These are phyloP conservation scores for Coreius guichenoti DNA, from an alignment of 2,797 vertebrate species.

Conservation along the genomic window DNA sequence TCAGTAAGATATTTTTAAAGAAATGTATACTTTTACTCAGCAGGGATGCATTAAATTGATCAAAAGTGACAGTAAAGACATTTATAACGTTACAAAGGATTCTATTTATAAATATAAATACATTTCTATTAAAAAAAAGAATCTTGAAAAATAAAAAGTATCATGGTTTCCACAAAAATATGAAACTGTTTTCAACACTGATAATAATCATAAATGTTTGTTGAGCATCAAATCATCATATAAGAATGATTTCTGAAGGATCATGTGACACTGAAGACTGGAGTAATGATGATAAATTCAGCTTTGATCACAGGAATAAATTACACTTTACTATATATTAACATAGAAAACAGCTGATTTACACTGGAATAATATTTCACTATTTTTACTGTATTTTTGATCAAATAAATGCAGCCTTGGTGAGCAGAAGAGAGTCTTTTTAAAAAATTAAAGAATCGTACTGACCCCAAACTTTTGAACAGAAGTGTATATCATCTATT, in stretches of 20 bases:
- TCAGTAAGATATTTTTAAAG: neutral
- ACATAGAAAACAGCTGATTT: neutral
- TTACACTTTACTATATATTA: neutral
- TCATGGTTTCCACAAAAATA: too few relatives aligned
- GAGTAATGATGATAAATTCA: too few relatives aligned
- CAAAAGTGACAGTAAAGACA: neutral
- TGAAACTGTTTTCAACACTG: too few relatives aligned
- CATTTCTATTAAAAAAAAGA: too few relatives aligned
- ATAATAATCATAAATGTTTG: too few relatives aligned
- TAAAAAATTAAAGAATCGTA: neutral
- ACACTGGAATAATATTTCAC: neutral
- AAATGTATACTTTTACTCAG: too few relatives aligned
- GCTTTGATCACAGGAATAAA: neutral
- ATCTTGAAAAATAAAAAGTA: too few relatives aligned
- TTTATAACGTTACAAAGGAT: neutral
- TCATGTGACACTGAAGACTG: constrained; percentile 1
- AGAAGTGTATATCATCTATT: neutral
- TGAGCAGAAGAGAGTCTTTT: too few relatives aligned
- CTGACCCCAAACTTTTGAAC: neutral
- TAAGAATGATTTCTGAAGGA: neutral
- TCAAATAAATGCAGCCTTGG: neutral
- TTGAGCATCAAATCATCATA: neutral
- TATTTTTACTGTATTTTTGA: neutral
- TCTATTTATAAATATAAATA: too few relatives aligned
- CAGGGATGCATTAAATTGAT: too few relatives aligned